Evolutionary conservation across 2,888 invertebrate genomes (phyloP).

Genomic region (Callosobruchus maculatus): DNA sequence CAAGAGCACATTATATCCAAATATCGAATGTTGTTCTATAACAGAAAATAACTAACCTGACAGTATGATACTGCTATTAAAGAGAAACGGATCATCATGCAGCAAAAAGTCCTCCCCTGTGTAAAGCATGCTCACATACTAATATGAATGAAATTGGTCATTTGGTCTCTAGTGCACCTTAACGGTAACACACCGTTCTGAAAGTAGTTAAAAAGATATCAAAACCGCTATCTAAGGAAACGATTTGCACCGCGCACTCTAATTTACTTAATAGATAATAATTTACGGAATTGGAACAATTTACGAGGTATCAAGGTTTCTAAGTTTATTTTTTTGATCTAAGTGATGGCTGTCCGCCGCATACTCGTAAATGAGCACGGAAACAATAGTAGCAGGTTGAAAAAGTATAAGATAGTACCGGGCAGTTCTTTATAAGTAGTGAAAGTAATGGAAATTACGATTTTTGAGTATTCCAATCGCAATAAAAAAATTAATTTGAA

Average conservation of each 20-base stretch:
- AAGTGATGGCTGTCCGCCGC: background rate
- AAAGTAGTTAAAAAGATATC: conserved; percentile 19
- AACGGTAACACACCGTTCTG: conserved; percentile 18
- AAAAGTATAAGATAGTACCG: no score
- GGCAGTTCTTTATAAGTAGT: no score
- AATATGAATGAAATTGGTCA: background rate
- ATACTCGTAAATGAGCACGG: background rate
- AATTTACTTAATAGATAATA: background rate
- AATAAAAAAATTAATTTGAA: no score
- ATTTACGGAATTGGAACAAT: background rate
- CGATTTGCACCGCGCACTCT: conserved; percentile 12
- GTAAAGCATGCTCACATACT: background rate
- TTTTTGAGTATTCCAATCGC: no score
- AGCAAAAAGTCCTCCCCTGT: background rate
- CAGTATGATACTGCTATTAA: no score
- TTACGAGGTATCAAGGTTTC: background rate
- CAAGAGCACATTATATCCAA: no score
- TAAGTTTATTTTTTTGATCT: background rate
- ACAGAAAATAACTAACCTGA: no score
- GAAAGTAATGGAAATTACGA: no score
- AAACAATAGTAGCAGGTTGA: background rate
- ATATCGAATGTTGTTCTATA: no score
- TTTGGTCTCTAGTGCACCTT: conserved; percentile 3
- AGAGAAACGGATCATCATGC: no score
- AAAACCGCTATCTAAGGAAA: conserved; percentile 23